phyloP scores from a whole-genome alignment of 2,797 vertebrate genomes.

The Clarias platycephalus region DNA sequence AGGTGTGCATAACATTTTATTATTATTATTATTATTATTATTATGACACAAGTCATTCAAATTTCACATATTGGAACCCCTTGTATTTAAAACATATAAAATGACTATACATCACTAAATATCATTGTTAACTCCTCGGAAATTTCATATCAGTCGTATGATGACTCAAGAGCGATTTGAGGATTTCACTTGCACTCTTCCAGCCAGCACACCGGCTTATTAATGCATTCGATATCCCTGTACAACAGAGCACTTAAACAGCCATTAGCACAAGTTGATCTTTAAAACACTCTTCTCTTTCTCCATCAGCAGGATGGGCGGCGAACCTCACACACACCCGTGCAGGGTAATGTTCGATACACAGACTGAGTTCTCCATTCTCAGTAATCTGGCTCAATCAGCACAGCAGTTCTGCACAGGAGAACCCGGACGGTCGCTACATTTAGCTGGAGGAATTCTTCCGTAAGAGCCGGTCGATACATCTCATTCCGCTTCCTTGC shows the following conservation, averaged over 20 bases:
- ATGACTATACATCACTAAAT: too few relatives aligned
- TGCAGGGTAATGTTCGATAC: background rate
- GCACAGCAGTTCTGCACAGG: background rate
- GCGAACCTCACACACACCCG: background rate
- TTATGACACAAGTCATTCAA: too few relatives aligned
- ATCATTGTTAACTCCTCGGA: background rate
- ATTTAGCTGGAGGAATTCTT: slow-evolving; percentile 21
- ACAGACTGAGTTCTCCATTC: background rate
- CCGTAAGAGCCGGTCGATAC: background rate
- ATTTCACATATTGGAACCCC: too few relatives aligned
- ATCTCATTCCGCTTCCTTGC: slow-evolving; percentile 17
- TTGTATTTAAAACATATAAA: too few relatives aligned
- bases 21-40: too few relatives aligned
- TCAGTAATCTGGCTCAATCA: background rate
- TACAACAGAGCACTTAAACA: slow-evolving; percentile 5
- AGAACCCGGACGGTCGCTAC: background rate
- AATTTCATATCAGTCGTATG: background rate
- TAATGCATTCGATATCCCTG: background rate
- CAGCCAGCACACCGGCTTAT: background rate
- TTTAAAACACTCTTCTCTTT: background rate
- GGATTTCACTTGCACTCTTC: background rate
- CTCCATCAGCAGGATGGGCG: background rate
- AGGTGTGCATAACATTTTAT: too few relatives aligned
- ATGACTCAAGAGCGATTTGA: background rate
- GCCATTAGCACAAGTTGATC: slow-evolving; percentile 4